phyloP scores from a whole-genome alignment of 1,140 invertebrate species.

The Dryas iulia region DNA sequence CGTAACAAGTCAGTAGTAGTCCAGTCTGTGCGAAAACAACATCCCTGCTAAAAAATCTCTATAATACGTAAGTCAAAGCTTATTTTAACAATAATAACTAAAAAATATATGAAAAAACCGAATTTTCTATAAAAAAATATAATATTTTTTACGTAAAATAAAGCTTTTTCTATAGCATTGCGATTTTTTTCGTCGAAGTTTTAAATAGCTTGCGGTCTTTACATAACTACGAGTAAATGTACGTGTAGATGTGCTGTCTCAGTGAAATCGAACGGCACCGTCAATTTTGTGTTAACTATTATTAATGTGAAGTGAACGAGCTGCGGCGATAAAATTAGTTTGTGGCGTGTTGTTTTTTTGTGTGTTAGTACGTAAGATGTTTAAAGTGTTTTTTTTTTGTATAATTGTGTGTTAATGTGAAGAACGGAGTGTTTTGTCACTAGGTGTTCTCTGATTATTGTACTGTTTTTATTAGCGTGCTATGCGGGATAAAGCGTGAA shows the following conservation, averaged over 20 bases:
- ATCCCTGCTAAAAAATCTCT: neutral
- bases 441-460: too few species aligned
- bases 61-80: neutral
- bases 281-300: constrained; percentile 8
- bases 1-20: neutral
- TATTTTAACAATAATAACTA: too few species aligned
- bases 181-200: constrained; percentile 18
- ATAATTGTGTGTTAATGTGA: neutral
- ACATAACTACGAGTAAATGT: constrained; percentile 34
- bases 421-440: too few species aligned
- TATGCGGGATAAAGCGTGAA: too few species aligned
- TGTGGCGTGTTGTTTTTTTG: neutral
- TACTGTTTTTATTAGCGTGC: too few species aligned
- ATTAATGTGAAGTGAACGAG: constrained; percentile 4
- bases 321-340: constrained; percentile 4
- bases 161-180: neutral
- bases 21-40: neutral
- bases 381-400: neutral
- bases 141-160: neutral
- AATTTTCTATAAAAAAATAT: too few species aligned
- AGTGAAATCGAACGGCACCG: neutral
- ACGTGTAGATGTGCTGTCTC: neutral
- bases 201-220: constrained; percentile 32
- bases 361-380: neutral
- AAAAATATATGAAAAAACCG: too few species aligned